Evolutionary conservation across 2,113 vertebrate genomes (phyloP).

Genomic region (Crotophaga sulcirostris): DNA sequence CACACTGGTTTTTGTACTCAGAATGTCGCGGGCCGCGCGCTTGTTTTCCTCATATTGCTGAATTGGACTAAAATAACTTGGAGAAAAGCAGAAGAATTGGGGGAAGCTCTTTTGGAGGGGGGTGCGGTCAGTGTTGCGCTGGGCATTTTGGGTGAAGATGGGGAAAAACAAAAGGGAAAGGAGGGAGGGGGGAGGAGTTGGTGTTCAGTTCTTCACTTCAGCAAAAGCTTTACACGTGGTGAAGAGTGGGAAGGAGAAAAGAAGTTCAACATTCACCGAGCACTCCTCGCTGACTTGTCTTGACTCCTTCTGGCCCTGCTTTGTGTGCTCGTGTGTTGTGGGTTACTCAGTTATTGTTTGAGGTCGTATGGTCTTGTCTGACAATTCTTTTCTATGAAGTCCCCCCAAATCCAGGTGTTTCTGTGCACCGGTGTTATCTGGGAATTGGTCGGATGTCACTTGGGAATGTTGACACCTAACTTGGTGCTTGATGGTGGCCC

Average conservation of each 20-base stretch:
- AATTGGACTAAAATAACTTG: neutral
- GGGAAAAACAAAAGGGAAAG: neutral
- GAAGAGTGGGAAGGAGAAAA: neutral
- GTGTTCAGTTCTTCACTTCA: neutral
- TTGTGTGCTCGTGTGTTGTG: fast-evolving
- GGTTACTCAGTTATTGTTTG: neutral
- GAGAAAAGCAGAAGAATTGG: neutral
- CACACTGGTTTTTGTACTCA: neutral
- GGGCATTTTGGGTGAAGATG: neutral
- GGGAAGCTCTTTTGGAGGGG: neutral
- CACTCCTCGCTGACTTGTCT: neutral
- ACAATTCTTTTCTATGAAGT: neutral
- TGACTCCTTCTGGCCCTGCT: neutral
- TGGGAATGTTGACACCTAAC: fast-evolving
- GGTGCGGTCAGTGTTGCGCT: too few relatives aligned
- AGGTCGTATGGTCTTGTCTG: neutral
- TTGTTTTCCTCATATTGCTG: neutral
- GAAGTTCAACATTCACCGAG: neutral
- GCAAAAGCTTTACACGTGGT: neutral
- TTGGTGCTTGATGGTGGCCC: too few relatives aligned
- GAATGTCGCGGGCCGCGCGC: fast-evolving
- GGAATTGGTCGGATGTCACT: neutral
- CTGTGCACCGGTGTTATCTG: fast-evolving
- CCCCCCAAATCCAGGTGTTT: neutral
- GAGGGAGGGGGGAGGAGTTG: neutral